A percentile compares a stretch with the other conserved stretches of the same genome.
Conservation (phyloP, 2,113 vertebrate species). For the Corapipo altera region DNA sequence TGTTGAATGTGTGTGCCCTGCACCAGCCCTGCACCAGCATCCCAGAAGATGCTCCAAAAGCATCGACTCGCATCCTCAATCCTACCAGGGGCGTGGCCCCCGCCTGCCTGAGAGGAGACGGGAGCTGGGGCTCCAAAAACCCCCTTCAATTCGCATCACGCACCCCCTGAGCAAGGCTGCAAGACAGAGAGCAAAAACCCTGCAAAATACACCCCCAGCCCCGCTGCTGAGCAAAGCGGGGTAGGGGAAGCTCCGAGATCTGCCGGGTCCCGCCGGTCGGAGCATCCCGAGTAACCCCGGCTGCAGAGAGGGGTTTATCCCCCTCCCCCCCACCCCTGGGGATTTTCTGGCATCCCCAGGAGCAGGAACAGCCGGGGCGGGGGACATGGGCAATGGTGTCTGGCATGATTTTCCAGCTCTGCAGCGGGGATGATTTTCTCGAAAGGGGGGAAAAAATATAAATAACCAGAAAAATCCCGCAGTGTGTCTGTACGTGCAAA, state of each 20-base stretch:
- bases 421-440: background rate
- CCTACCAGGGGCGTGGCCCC: no score
- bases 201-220: background rate
- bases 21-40: background rate
- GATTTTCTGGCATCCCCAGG: background rate
- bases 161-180: background rate
- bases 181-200: background rate
- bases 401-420: background rate
- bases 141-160: background rate
- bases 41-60: background rate
- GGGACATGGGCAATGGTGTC: rapidly evolving
- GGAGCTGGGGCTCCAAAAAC: background rate
- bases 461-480: background rate
- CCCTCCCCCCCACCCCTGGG: rapidly evolving
- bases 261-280: rapidly evolving
- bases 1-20: background rate
- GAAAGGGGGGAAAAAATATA: background rate
- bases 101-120: background rate
- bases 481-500: background rate
- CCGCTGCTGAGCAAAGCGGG: background rate
- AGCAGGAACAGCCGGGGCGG: background rate
- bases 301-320: background rate
- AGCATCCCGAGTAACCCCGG: background rate
- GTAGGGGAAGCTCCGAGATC: background rate
- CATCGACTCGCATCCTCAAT: background rate